Base-by-base conservation (phyloP, 2,888 invertebrate genomes). In the Neoaliturus tenellus region DNA sequence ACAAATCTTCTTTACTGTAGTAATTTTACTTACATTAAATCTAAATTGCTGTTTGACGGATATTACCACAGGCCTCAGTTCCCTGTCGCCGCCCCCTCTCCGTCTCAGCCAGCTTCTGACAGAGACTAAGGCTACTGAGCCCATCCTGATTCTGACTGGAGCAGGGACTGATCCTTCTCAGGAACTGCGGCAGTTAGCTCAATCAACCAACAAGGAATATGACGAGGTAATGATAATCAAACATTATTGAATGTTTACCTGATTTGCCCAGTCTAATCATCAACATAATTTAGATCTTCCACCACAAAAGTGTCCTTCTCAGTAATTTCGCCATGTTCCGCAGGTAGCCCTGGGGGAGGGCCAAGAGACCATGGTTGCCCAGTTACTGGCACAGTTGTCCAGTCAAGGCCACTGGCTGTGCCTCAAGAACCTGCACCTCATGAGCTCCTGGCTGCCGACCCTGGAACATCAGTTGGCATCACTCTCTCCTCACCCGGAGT, bases 91-190 rank as follows among this genome's bases (percentile, higher is more conserved):
- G 0, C 92, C 93, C 4, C 90, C 92, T 17, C 91, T 94, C 87
- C 93, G 92, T 84, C 89, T 95, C 58, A 91, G 91, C 80, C 92
- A 93, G 85, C 90, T 94, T 31, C 91, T 92, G 41, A 90, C 92
- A 71, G 94, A 94, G 88, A 93, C 93, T 0, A 87, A 89, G 3
- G 89, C 92, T 0, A 88, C 89, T 0, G 95, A 96, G 88, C 97
- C 98, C 0, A 94, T 97, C 81, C 91, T 99, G 71, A 92, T 99
- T 87, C 93, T 99, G 80, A 95, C 96, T 55, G 95, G 97, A 81
- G 94, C 97, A 31, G 99, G 98, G 35, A 95, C 96, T 48, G 99
- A 99, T 92, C 98, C 98, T 25, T 95, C 98, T 0, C 93, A 94
- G 28, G 97, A 98, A 90, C 92, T 98, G 12, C 92, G 93, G 84